Evolutionary conservation across 2,113 vertebrate genomes (phyloP).

Genomic region (Candoia aspera): DNA sequence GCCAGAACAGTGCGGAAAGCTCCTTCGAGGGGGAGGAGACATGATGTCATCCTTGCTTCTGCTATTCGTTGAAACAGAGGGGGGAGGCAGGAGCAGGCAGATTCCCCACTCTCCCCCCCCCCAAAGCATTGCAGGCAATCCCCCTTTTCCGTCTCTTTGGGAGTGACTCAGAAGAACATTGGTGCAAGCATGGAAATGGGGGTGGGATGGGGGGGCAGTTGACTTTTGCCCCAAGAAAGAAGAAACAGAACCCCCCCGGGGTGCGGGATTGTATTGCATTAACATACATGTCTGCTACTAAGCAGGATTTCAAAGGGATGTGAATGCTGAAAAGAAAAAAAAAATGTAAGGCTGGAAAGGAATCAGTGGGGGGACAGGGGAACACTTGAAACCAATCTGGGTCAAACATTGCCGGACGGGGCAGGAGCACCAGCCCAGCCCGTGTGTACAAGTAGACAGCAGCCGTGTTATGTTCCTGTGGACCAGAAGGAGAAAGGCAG

Average conservation of each 20-base stretch:
- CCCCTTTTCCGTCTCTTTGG: not conserved
- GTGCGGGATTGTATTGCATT: not conserved
- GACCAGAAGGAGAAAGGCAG: not conserved
- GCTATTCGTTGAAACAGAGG: not conserved
- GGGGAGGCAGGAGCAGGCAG: not conserved
- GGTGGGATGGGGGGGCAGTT: not conserved
- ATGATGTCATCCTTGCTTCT: slow-evolving; percentile 5
- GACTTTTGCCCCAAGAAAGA: not conserved
- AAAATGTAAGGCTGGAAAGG: not conserved
- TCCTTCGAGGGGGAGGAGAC: not conserved
- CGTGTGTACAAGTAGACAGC: not conserved
- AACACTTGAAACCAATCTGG: fast-evolving
- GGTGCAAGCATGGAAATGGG: not conserved
- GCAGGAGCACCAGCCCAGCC: not conserved
- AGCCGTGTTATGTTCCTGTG: not conserved
- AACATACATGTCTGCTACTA: too few species aligned
- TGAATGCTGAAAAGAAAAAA: not conserved
- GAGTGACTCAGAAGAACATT: not conserved
- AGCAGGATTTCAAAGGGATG: not conserved
- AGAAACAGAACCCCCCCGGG: too few species aligned
- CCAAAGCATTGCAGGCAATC: not conserved
- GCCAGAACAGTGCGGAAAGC: not conserved
- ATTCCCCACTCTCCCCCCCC: not conserved
- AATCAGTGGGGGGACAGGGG: too few species aligned
- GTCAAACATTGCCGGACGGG: not conserved